Conservation (phyloP, 2,888 invertebrate genomes). For the Dioctria linearis region DNA sequence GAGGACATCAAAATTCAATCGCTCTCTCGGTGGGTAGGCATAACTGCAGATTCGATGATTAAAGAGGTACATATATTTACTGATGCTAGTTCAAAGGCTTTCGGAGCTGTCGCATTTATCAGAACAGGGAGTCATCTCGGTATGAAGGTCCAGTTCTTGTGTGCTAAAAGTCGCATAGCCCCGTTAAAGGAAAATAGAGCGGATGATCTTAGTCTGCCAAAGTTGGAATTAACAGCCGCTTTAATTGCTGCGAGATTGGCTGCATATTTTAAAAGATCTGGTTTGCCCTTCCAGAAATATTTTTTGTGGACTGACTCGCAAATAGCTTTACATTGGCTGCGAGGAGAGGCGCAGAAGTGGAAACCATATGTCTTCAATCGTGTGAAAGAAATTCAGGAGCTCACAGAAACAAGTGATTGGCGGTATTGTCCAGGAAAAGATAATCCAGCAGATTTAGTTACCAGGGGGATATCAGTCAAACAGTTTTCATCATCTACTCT, state of each 20-base stretch:
- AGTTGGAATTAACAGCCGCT: too few species aligned
- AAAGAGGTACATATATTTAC: neutral
- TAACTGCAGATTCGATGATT: neutral
- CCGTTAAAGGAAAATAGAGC: neutral
- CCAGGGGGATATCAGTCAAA: too few species aligned
- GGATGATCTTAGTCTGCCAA: too few species aligned
- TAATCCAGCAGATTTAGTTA: neutral
- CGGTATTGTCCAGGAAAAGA: too few species aligned
- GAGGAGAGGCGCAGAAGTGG: neutral
- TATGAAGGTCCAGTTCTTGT: neutral
- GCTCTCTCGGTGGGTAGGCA: constrained; percentile 8
- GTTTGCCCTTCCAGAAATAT: neutral
- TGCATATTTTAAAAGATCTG: neutral
- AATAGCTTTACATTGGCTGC: neutral
- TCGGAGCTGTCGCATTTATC: neutral
- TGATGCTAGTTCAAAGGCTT: neutral
- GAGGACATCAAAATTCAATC: neutral
- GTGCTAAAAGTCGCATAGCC: neutral
- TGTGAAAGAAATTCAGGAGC: neutral
- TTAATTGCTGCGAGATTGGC: neutral
- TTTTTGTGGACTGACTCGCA: neutral
- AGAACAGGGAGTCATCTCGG: neutral
- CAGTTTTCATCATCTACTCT: too few species aligned
- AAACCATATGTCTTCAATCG: neutral
- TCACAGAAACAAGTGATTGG: too few species aligned